Evolutionary conservation across 2,888 invertebrate species (phyloP).

Genomic region (Nomada goodeniana): DNA sequence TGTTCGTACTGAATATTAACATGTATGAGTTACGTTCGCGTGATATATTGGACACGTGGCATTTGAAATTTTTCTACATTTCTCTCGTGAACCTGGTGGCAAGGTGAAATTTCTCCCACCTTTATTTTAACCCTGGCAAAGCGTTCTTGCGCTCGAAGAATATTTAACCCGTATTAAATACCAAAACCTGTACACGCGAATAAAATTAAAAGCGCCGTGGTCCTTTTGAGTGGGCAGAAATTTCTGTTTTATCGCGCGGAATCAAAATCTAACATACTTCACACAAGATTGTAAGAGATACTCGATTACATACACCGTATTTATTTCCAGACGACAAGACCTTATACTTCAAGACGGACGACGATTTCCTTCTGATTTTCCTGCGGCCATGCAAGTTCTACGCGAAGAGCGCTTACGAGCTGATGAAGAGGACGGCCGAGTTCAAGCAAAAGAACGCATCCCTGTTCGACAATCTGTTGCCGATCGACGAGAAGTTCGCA

Average conservation of each 20-base stretch:
- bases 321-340: slow-evolving; percentile 87
- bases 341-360: slow-evolving; percentile 89
- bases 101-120: too few species aligned
- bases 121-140: too few species aligned
- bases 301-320: too few species aligned
- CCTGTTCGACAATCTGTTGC: slow-evolving; percentile 88
- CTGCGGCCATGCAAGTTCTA: slow-evolving; percentile 94
- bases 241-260: too few species aligned
- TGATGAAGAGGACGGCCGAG: slow-evolving; percentile 92
- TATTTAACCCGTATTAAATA: too few species aligned
- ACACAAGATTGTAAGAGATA: too few species aligned
- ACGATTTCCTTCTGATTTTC: slow-evolving; percentile 91
- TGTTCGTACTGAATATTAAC: not conserved
- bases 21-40: not conserved
- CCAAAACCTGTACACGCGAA: too few species aligned
- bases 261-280: too few species aligned
- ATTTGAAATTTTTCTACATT: not conserved
- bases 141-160: too few species aligned
- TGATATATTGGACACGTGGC: not conserved
- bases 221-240: too few species aligned
- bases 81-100: too few species aligned
- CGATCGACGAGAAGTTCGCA: slow-evolving; percentile 88
- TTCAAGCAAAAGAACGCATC: slow-evolving; percentile 90
- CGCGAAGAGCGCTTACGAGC: slow-evolving; percentile 91
- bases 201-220: too few species aligned